Conservation (phyloP, 2,113 vertebrate genomes). For the Glaucomys volans region DNA sequence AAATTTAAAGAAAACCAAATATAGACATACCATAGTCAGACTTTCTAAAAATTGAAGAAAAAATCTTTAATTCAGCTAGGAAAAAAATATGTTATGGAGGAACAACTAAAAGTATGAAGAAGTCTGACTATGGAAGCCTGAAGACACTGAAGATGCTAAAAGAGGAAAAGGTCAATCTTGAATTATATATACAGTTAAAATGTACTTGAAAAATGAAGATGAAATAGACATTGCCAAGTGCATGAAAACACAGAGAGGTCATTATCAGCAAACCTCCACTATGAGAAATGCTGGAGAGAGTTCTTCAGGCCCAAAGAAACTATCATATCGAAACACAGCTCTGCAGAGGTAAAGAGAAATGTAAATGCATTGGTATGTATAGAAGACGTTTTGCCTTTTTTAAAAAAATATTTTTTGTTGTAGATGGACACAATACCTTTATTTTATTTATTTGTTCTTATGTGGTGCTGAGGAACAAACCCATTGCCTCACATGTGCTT, state of each 20-base stretch:
- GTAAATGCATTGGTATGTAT: not conserved
- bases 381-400: not conserved
- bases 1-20: slow-evolving; percentile 35
- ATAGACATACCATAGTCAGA: not conserved
- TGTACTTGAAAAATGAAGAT: not conserved
- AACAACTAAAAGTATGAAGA: not conserved
- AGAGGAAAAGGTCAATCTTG: not conserved
- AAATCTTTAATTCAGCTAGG: not conserved
- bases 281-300: not conserved
- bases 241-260: not conserved
- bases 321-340: not conserved
- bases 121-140: not conserved
- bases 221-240: not conserved
- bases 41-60: not conserved
- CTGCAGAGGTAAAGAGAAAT: not conserved
- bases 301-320: not conserved
- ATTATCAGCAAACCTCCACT: not conserved
- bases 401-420: too few species aligned
- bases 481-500: too few species aligned
- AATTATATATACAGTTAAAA: slow-evolving; percentile 10
- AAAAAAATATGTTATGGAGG: not conserved
- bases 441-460: too few species aligned
- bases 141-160: slow-evolving; percentile 1
- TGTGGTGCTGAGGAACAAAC: too few species aligned
- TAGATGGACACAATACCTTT: too few species aligned